Base-by-base conservation (phyloP, 2,797 vertebrate genomes). In the Sitta carolinensis region DNA sequence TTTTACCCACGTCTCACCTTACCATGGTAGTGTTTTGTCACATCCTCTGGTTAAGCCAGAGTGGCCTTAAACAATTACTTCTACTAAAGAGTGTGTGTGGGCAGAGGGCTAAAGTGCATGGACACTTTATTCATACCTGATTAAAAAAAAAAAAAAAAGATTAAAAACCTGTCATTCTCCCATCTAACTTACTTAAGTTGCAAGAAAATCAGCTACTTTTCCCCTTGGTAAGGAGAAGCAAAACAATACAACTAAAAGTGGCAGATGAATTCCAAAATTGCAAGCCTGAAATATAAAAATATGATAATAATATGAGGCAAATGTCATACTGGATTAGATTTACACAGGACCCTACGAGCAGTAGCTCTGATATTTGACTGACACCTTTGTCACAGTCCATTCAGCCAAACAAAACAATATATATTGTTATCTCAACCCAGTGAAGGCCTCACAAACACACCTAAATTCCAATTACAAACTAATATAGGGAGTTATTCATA, bases 1-100 rank as follows among this genome's bases (percentile, higher is more conserved):
- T 93, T 90, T 91, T 70, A 97, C 82, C 59, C 26, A 82, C 2
- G 0, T 90, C 94, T 95, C 52, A 81, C 51, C 66, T 73, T 29
- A 68, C 21, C n/a, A 38, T 7, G 4, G 4, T 19, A 80, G 85
- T 16, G 16, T 86, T 97, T 90, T 86, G 29, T 84, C 64, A 94
- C n/a, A 55, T 72, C 6, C 16, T 26, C 16, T 54, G 61, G 50
- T 86, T 89, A 81, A 93, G 40, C 27, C 11, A 32, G 19, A 59
- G 34, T 73, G 26, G 26, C 30, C 32, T 50, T 47, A 32, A 92
- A 75, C 7, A 74, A 84, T 61, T 45, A 76, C 5, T 81, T 12
- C 12, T 25, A 16, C 30, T 45, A 7, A 92, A 9, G 15, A 17
- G 13, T 19, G 18, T 10, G 10, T 3, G 14, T 7, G 5, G 10